phyloP scores from a whole-genome alignment of 2,113 vertebrate genomes.

The Crotalus viridis region DNA sequence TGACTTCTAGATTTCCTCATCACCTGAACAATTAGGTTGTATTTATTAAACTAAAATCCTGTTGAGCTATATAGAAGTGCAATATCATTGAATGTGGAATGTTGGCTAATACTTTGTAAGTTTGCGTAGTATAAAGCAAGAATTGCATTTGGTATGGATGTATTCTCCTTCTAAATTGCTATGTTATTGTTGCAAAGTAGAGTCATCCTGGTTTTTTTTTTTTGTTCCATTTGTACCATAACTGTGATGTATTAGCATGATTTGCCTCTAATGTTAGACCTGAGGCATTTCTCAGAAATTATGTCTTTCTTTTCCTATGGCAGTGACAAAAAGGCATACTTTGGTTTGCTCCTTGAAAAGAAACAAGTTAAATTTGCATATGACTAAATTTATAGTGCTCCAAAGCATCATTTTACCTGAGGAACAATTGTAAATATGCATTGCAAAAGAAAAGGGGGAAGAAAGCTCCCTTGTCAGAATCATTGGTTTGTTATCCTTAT shows the following conservation, averaged over 20 bases:
- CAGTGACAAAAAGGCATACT: fast-evolving
- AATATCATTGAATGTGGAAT: background rate
- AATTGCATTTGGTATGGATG: background rate
- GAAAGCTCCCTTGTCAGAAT: background rate
- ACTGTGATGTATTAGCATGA: background rate
- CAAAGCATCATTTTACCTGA: background rate
- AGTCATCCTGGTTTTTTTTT: background rate
- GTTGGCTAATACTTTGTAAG: background rate
- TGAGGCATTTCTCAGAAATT: background rate
- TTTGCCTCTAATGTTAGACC: background rate
- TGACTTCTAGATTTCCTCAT: background rate
- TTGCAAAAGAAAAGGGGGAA: background rate
- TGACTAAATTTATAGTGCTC: background rate
- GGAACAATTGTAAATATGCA: background rate
- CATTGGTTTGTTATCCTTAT: background rate
- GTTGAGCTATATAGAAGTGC: background rate
- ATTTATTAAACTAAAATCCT: background rate
- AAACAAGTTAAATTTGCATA: background rate
- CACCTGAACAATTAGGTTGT: background rate
- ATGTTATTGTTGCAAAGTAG: background rate
- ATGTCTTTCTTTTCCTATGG: constrained; percentile 19
- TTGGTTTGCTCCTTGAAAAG: background rate
- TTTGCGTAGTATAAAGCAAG: background rate
- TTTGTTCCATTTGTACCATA: background rate
- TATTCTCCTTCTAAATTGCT: background rate